Conservation (phyloP, 2,888 invertebrate species). For the Drosophila greeni region DNA sequence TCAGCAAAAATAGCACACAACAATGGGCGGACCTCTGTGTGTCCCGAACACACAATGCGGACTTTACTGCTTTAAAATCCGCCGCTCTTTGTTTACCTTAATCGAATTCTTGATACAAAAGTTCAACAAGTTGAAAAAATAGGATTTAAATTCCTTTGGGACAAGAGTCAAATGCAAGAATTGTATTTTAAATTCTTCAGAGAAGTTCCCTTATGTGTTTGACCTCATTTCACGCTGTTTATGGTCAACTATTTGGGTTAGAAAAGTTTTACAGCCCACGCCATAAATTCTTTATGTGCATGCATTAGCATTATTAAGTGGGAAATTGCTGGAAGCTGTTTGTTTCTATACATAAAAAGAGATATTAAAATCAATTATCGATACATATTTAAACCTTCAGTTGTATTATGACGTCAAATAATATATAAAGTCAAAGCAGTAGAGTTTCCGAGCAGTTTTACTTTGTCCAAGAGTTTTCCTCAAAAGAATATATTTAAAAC, state of each 20-base stretch:
- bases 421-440: too few relatives aligned
- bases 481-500: too few relatives aligned
- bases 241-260: not conserved
- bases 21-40: slow-evolving; percentile 8
- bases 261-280: not conserved
- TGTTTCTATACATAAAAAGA: not conserved
- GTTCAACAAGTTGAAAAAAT: slow-evolving; percentile 29
- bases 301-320: slow-evolving; percentile 9
- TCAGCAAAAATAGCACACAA: slow-evolving; percentile 24
- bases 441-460: not conserved
- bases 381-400: not conserved
- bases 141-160: slow-evolving; percentile 2
- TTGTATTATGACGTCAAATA: not conserved
- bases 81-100: slow-evolving; percentile 34
- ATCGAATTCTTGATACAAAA: slow-evolving; percentile 30
- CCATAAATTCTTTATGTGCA: not conserved
- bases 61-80: slow-evolving; percentile 25
- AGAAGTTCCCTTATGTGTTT: not conserved
- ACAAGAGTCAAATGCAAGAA: not conserved
- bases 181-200: too few relatives aligned
- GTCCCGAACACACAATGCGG: slow-evolving; percentile 25
- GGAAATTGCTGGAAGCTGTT: not conserved
- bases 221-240: not conserved
- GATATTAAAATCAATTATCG: not conserved
- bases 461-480: too few relatives aligned